Conservation (phyloP, 2,888 invertebrate genomes). For the Ernsta delagoae region DNA sequence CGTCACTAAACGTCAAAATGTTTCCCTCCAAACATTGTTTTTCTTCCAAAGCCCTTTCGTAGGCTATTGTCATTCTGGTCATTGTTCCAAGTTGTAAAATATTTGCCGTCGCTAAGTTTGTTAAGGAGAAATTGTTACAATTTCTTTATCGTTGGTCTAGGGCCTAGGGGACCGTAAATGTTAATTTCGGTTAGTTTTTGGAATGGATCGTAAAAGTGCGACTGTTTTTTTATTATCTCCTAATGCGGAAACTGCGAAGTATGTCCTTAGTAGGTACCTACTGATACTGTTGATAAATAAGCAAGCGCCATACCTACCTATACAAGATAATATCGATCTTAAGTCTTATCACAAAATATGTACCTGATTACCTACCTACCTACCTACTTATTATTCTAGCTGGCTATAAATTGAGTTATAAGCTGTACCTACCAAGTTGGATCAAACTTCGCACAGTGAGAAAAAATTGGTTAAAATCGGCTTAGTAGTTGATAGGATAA, state of each 20-base stretch:
- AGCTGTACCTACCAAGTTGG: too few relatives aligned
- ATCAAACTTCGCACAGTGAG: too few relatives aligned
- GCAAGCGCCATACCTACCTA: too few relatives aligned
- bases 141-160: constrained; percentile 65
- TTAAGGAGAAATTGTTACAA: constrained; percentile 69
- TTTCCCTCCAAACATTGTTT: constrained; percentile 62
- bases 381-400: too few relatives aligned
- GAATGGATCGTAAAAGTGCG: constrained; percentile 22
- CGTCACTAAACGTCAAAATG: constrained; percentile 69
- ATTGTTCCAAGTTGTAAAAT: constrained; percentile 47
- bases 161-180: constrained; percentile 39
- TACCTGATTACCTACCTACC: too few relatives aligned
- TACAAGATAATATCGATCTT: too few relatives aligned
- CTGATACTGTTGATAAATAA: too few relatives aligned
- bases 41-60: constrained; percentile 48
- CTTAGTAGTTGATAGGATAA: too few relatives aligned
- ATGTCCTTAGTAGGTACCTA: too few relatives aligned
- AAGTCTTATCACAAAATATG: too few relatives aligned
- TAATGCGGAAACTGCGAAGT: not conserved
- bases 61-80: constrained; percentile 19
- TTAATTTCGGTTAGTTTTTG: constrained; percentile 29
- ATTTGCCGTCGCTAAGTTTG: constrained; percentile 43
- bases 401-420: too few relatives aligned
- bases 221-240: constrained; percentile 17
- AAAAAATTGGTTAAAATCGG: too few relatives aligned